Conservation (phyloP, 2,113 vertebrate species). For the Cyanocitta stelleri region DNA sequence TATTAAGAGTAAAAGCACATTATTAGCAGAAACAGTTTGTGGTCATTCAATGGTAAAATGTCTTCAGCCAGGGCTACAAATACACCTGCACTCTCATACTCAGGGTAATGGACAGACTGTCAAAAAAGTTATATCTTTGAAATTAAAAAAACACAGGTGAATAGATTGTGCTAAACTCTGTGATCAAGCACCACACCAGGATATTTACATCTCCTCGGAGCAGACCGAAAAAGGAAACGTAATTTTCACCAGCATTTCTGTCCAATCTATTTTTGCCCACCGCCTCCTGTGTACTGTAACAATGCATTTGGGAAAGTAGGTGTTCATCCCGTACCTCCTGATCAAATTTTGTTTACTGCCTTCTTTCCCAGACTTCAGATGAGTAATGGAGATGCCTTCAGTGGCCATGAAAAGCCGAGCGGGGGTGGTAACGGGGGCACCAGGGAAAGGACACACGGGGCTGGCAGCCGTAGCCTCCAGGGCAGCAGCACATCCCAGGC, state of each 20-base stretch:
- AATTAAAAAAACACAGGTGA: rapidly evolving
- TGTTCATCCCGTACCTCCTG: conserved; percentile 41
- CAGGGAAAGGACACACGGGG: not conserved
- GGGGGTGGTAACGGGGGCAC: not conserved
- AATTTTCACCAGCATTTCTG: not conserved
- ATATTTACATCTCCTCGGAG: not conserved
- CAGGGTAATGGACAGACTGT: not conserved
- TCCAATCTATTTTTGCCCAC: not conserved
- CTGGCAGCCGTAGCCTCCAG: not conserved
- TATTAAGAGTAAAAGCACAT: not conserved
- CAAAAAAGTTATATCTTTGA: not conserved
- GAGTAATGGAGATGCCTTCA: not conserved
- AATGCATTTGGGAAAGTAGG: conserved; percentile 27
- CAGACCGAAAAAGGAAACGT: not conserved
- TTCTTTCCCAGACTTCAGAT: not conserved
- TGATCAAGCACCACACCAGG: not conserved
- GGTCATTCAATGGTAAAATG: not conserved
- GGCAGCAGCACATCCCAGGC: not conserved
- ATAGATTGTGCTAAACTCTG: not conserved
- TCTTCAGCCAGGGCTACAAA: not conserved
- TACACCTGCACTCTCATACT: not conserved
- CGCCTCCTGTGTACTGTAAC: not conserved
- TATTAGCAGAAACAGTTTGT: not conserved
- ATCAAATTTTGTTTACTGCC: conserved; percentile 53
- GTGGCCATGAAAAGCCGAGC: not conserved